A percentile compares a stretch with the other conserved stretches of the same genome.
phyloP scores from a whole-genome alignment of 2,797 vertebrate species.

The Platalea minor region DNA sequence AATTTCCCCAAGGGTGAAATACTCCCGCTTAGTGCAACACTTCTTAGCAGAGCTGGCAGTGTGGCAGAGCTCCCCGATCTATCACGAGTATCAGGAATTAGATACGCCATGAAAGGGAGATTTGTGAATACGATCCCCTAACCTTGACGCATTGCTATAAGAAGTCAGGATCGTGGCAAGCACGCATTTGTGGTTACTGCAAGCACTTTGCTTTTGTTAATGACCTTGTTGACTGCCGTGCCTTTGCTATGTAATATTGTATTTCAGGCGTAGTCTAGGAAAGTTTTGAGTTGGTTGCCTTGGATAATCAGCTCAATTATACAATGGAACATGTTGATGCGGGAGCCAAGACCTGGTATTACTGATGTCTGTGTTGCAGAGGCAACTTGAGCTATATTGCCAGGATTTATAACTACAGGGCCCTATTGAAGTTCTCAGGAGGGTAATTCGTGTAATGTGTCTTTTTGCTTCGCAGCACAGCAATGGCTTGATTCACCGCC shows the following conservation, averaged over 20 bases:
- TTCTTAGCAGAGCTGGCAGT: background rate
- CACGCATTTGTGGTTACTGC: background rate
- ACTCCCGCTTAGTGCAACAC: background rate
- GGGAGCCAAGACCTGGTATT: background rate
- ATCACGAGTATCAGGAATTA: background rate
- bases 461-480: conserved; percentile 19
- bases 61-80: background rate
- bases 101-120: conserved; percentile 5
- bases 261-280: conserved; percentile 28
- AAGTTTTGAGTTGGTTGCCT: conserved; percentile 14
- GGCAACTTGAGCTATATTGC: background rate
- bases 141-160: background rate
- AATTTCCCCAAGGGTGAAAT: background rate
- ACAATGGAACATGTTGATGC: background rate
- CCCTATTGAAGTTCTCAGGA: conserved; percentile 24
- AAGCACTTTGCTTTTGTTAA: background rate
- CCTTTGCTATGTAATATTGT: background rate
- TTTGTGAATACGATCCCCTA: background rate
- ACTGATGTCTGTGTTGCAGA: background rate
- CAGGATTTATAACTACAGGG: conserved; percentile 40
- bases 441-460: background rate
- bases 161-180: background rate
- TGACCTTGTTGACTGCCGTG: background rate
- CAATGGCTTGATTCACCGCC: conserved; percentile 3
- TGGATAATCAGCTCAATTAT: conserved; percentile 13